These are phyloP conservation scores for Taxidea taxus DNA, from an alignment of 2,113 vertebrate species.

Conservation along the genomic window DNA sequence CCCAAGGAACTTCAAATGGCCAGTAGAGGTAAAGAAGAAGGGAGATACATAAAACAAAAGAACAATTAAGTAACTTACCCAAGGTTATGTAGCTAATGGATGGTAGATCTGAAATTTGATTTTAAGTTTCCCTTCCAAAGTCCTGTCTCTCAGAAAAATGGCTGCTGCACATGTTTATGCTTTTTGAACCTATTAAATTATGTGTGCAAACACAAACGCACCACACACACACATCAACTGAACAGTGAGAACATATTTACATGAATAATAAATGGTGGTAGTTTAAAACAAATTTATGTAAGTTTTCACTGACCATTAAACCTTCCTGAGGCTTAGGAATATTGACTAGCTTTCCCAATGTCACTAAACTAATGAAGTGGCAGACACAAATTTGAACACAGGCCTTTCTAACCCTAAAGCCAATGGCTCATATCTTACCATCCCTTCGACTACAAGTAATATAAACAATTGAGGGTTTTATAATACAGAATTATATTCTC, in stretches of 20 bases:
- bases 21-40: not conserved
- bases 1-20: constrained; percentile 16
- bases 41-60: not conserved
- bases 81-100: not conserved
- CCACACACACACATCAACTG: not conserved
- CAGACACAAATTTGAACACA: not conserved
- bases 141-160: not conserved
- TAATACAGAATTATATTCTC: not conserved
- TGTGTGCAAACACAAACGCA: not conserved
- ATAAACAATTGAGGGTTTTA: not conserved
- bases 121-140: not conserved
- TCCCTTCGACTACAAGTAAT: not conserved
- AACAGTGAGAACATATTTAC: not conserved
- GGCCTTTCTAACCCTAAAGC: not conserved
- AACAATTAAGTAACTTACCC: not conserved
- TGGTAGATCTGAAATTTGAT: not conserved
- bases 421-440: not conserved
- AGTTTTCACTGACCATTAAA: not conserved
- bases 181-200: not conserved
- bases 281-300: not conserved
- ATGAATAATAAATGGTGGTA: not conserved
- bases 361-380: not conserved
- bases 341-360: not conserved
- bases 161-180: not conserved
- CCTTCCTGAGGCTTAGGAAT: not conserved